Evolutionary conservation across 92 coral and sea anemone genomes (phyloP).

Genomic region (Isaurus tuberculatus): DNA sequence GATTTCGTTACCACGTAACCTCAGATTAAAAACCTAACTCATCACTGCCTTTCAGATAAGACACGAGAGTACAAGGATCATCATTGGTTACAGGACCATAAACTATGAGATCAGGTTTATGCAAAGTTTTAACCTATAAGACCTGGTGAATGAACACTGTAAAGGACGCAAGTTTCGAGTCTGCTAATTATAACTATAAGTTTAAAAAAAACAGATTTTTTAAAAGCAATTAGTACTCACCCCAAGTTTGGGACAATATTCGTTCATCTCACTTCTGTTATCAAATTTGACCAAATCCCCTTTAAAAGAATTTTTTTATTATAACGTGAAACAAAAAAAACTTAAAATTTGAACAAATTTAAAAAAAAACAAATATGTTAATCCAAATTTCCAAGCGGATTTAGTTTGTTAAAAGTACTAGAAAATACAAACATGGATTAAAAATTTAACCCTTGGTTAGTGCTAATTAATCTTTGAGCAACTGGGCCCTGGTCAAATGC

Average conservation of each 20-base stretch:
- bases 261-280: conserved; percentile 83
- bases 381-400: too few species aligned
- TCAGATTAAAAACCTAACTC: conserved; percentile 11
- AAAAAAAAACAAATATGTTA: too few species aligned
- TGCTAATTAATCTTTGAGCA: too few species aligned
- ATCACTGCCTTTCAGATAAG: conserved; percentile 41
- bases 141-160: too few species aligned
- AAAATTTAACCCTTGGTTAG: too few species aligned
- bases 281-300: conserved; percentile 90
- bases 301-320: conserved; percentile 38
- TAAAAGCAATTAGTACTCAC: conserved; percentile 37
- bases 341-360: background rate
- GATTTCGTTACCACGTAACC: background rate
- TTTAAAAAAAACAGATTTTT: background rate
- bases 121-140: too few species aligned
- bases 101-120: too few species aligned
- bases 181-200: too few species aligned
- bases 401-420: too few species aligned
- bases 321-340: background rate
- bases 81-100: conserved; percentile 7
- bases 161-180: too few species aligned
- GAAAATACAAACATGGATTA: too few species aligned
- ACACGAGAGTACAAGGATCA: conserved; percentile 35
- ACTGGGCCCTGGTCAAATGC: too few species aligned
- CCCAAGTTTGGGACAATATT: conserved; percentile 88